Conservation (phyloP, 2,113 vertebrate genomes). For the Campylomormyrus numenius region DNA sequence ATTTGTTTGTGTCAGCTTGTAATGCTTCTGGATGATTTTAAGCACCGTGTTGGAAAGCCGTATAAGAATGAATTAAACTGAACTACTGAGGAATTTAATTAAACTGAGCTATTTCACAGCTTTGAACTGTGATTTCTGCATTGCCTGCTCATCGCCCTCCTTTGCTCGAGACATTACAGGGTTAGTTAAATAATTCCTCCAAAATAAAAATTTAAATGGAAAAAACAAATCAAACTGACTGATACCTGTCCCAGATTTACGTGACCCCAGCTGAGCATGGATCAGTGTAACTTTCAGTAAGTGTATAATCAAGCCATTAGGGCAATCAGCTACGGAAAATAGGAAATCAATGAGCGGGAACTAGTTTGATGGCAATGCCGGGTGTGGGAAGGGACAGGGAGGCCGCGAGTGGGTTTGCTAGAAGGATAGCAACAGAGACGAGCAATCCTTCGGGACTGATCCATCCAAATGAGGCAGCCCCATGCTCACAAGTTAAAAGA, state of each 20-base stretch:
- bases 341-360: conserved; percentile 1
- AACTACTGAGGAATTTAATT: conserved; percentile 4
- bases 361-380: not conserved
- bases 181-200: not conserved
- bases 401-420: not conserved
- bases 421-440: not conserved
- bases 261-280: not conserved
- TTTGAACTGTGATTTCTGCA: not conserved
- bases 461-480: not conserved
- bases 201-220: not conserved
- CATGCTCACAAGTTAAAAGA: not conserved
- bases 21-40: not conserved
- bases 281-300: not conserved
- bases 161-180: not conserved
- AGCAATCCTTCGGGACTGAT: not conserved
- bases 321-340: not conserved
- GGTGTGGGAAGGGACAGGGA: not conserved
- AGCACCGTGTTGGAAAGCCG: not conserved
- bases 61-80: not conserved
- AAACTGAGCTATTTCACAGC: not conserved
- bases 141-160: not conserved
- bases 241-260: not conserved
- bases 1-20: not conserved
- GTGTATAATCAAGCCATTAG: conserved; percentile 2
- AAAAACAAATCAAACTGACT: not conserved